Base-by-base conservation (phyloP, 2,113 vertebrate genomes). In the Leptobrachium ailaonicum region DNA sequence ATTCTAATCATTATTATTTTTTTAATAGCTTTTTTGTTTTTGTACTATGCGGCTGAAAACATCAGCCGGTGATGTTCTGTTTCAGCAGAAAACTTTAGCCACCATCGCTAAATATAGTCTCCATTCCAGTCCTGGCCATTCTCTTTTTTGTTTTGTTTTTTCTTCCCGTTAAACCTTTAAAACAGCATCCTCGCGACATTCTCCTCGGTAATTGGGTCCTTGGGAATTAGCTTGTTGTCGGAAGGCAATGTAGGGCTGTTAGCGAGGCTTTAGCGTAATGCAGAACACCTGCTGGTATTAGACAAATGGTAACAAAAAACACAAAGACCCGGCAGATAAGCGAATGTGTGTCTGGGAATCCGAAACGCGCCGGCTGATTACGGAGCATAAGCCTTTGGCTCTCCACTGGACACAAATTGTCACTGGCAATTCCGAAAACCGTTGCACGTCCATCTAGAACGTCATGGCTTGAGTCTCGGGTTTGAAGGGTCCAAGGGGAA, bases 111-210 rank as follows among this genome's bases (percentile, higher is more conserved):
- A 75, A 63, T 47, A 80, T 63, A 69, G 47, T 50, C 7, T 14
- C 20, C 12, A 12, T 20, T 67, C 47, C 45, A 64, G 50, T 42
- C 42, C 5, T 62, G 41, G 41, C 60, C 13, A n/a, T 2, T 1
- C 4, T 5, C 12, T 62, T 68, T 68, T 72, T 72, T n/a, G 6
- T 8, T 64, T 60, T 50, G 47, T 50, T 41, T 68, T 47, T 77
- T 73, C 54, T 73, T 41, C n/a, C 4, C 42, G 14, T 54, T 62
- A 81, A 81, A 75, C 20, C 43, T 81, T 68, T n/a, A 69, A 47
- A 66, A 74, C 50, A 60, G 42, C 20, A 14, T 73, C 47, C 42
- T 81, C 62, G 41, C 67, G 71, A 45, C 54, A 69, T 12, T n/a
- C 43, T 8, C 2, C 20, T 12, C 72, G 3, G 53, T 81, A 81